phyloP scores from a whole-genome alignment of 2,113 vertebrate species.

The Oreochromis tanganicae region DNA sequence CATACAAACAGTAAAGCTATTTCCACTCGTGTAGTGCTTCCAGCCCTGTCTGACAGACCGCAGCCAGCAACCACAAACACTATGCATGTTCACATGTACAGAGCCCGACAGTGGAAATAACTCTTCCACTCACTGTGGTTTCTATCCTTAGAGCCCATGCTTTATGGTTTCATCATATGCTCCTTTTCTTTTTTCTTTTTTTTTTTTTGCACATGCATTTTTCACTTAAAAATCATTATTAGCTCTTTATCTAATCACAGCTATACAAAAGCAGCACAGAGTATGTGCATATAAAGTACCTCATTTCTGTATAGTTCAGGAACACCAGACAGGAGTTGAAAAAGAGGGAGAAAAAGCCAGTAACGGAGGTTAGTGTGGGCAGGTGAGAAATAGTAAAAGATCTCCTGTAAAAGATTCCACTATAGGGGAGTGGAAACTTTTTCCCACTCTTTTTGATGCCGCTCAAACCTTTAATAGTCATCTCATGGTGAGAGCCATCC shows the following conservation, averaged over 20 bases:
- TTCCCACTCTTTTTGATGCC: background rate
- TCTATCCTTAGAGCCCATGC: background rate
- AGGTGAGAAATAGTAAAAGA: slow-evolving; percentile 47
- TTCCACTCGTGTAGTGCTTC: slow-evolving; percentile 56
- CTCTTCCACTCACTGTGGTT: slow-evolving; percentile 34
- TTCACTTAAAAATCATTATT: background rate
- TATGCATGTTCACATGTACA: slow-evolving; percentile 17
- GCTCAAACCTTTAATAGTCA: slow-evolving; percentile 47
- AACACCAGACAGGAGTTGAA: background rate
- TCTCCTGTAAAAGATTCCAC: slow-evolving; percentile 53
- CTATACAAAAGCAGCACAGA: background rate
- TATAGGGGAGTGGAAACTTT: slow-evolving; percentile 45
- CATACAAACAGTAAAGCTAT: slow-evolving; percentile 48
- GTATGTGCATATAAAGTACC: background rate
- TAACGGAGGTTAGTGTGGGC: background rate
- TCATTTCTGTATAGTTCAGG: background rate
- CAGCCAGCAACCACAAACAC: slow-evolving; percentile 55
- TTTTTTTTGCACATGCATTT: background rate
- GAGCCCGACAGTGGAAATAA: slow-evolving; percentile 46
- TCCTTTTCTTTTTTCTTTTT: background rate
- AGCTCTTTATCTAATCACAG: background rate
- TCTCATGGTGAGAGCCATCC: slow-evolving; percentile 45
- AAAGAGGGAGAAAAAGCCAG: background rate
- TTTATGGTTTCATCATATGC: background rate
- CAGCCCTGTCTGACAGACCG: slow-evolving; percentile 41